These are phyloP conservation scores for Erpornis zantholeuca DNA, from an alignment of 2,113 vertebrate species.

Conservation along the genomic window DNA sequence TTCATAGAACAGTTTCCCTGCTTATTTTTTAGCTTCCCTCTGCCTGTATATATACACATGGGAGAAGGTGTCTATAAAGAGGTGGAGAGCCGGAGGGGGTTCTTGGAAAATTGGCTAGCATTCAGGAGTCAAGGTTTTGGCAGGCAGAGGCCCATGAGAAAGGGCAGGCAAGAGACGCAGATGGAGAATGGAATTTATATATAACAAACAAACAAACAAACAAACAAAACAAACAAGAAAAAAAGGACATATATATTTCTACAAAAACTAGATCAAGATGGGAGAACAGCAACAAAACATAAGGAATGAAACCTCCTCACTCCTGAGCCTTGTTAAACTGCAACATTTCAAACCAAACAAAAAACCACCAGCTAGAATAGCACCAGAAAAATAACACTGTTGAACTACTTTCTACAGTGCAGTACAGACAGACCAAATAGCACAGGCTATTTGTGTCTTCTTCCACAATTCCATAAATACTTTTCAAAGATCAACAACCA, in stretches of 20 bases:
- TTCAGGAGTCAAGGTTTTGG: background rate
- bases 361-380: background rate
- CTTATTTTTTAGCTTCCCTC: background rate
- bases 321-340: background rate
- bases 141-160: background rate
- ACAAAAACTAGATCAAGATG: background rate
- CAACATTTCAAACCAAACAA: background rate
- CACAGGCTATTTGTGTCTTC: background rate
- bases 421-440: background rate
- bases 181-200: background rate
- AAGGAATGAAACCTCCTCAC: background rate
- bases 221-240: background rate
- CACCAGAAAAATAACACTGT: background rate
- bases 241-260: background rate
- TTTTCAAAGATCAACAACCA: background rate
- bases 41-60: background rate
- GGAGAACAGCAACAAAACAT: background rate
- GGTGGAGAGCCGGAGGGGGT: background rate
- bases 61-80: background rate
- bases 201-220: background rate
- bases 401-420: background rate
- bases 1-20: background rate
- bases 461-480: background rate
- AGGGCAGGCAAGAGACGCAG: background rate
- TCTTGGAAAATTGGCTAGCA: background rate